A percentile compares a stretch with the other conserved stretches of the same genome.
Conservation (phyloP, 2,888 invertebrate species). For the Sceliomorpha sp. region DNA sequence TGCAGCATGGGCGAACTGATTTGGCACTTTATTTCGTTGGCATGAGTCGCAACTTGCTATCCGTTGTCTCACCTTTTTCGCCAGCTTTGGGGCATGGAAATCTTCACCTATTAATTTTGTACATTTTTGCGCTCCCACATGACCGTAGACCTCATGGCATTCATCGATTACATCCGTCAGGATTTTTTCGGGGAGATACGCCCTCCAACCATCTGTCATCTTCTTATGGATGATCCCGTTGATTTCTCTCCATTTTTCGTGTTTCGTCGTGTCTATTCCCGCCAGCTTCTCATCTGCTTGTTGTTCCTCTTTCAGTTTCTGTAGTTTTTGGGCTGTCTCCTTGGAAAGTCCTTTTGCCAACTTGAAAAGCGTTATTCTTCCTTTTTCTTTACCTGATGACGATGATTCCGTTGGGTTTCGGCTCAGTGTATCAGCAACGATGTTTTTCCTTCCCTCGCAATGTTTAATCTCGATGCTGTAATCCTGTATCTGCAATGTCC, state of each 20-base stretch:
- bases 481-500: constrained; percentile 60
- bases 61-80: too few species aligned
- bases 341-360: too few species aligned
- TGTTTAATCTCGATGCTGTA: constrained; percentile 58
- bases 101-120: background rate
- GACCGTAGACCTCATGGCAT: constrained; percentile 10
- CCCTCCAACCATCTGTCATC: background rate
- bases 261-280: constrained; percentile 2
- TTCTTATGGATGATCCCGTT: background rate
- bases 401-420: background rate
- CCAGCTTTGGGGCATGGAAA: constrained; percentile 10
- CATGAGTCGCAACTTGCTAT: background rate
- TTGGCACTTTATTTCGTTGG: constrained; percentile 2
- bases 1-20: too few species aligned
- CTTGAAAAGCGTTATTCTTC: too few species aligned
- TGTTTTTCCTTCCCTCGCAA: constrained; percentile 58
- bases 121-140: constrained; percentile 15
- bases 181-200: background rate
- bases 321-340: too few species aligned
- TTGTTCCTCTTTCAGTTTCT: too few species aligned
- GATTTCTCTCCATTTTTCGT: background rate
- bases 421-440: constrained; percentile 52
- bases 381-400: background rate
- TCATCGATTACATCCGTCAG: background rate
- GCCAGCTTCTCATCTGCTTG: too few species aligned